Evolutionary conservation across 2,797 vertebrate species (phyloP), one percentile per base, ranked within the genome.

Genomic region (Sebastes diaconus): DNA sequence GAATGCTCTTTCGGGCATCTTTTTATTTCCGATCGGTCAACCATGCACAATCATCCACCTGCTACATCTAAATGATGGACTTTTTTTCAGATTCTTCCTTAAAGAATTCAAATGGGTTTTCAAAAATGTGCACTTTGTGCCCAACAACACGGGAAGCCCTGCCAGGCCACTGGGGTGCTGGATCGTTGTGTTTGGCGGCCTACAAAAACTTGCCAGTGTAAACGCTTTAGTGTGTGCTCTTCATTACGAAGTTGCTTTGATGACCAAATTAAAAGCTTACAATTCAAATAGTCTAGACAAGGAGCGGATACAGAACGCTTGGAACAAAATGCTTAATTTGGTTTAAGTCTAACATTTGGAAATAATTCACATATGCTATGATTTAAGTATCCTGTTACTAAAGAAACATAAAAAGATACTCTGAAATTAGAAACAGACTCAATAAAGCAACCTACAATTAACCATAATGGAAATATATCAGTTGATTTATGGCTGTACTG

Each of bases 11-110:
- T 84, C 79, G 73, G 84, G 81, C 81, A 90, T 92, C 91, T 92
- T 92, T 95, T 94, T 94, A 83, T 93, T 75, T 90, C 72, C 68
- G 87, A 90, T 91, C 91, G 61, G 90, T 96, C 93, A 90, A 90
- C 90, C 94, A 68, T 95, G 89, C 81, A 92, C 94, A 95, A 90
- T 87, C 84, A 90, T 95, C 94, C 96, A 96, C 95, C 95, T 96
- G 95, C 95, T 95, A 86, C 87, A 58, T 82, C 68, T 75, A 89
- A 93, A 93, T 90, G 83, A 90, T 79, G 81, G 73, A 67, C 59
- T 69, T 39, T 82, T 90, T 88, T 88, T 58, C 74, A 52, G 65
- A 71, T 80, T 88, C 75, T 75, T 69, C 50, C 77, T 78, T 84
- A 88, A 91, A 88, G 88, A 92, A 91, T 93, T 92, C 88, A 92